Base-by-base conservation (phyloP, 1,140 invertebrate genomes). In the Lordiphosa stackelbergi region DNA sequence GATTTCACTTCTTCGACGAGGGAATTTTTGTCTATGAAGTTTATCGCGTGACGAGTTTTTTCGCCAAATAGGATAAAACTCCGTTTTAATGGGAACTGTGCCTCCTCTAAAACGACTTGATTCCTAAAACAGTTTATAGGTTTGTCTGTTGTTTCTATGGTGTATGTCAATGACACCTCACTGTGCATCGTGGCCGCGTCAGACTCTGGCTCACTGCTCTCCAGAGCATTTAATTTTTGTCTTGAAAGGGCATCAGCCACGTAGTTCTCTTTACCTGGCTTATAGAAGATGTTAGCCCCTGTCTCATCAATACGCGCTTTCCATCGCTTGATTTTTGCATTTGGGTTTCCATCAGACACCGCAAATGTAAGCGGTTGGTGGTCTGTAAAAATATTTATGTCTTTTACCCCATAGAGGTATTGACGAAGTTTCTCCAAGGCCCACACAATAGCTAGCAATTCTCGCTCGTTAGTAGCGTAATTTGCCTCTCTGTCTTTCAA, bases 221-320 rank as follows among this genome's bases (percentile, higher is more conserved):
- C 24, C 9, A 66, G 11, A 24, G 35, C 36, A 22, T 66, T 6
- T 36, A 56, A 8, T 43, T 41, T 9, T 37, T 70, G 53, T n/a
- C 53, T 22, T 12, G 46, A 68, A 6, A 68, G 40, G 22, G 53
- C 59, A n/a, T 63, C 88, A 0, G 79, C 88, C 41, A 87, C 86
- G n/a, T 47, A 52, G 63, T 89, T 87, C 13, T 66, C 34, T 60
- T 70, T 85, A 24, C 4, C 16, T 31, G 12, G 37, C 7, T 40
- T 41, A 35, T 11, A 42, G 5, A 40, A 40, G 34, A 8, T 19
- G 19, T 28, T 7, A 8, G 38, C 12, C 5, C 12, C 38, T 5
- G 38, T 12, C 11, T 40, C 38, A 9, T 43, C 52, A 12, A 53
- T 53, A 10, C 31, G 52, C 2, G 11, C 42, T n/a, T 38, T 54